phyloP scores from a whole-genome alignment of 2,797 vertebrate species.

The Squalus acanthias region DNA sequence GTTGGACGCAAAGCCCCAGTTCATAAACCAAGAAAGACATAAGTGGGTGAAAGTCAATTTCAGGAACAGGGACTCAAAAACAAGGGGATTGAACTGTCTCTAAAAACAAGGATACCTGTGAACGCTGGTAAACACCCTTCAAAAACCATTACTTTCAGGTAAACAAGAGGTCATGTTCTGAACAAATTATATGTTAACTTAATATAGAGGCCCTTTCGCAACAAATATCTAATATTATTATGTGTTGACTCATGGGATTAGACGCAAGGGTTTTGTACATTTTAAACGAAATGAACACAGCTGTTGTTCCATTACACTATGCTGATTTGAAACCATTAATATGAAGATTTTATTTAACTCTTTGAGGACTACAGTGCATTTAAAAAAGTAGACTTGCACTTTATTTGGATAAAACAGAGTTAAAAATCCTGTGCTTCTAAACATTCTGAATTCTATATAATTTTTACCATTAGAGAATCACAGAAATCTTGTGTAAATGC shows the following conservation, averaged over 20 bases:
- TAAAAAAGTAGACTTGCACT: neutral
- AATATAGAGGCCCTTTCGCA: neutral
- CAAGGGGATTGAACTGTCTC: neutral
- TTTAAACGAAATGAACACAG: conserved; percentile 7
- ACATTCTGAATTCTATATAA: neutral
- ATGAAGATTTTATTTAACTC: neutral
- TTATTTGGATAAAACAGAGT: neutral
- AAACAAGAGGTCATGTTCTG: neutral
- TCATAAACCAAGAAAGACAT: neutral
- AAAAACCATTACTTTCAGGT: neutral
- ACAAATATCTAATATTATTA: neutral
- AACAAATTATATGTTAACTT: neutral
- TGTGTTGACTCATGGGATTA: no score
- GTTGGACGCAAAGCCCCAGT: neutral
- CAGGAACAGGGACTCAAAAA: neutral
- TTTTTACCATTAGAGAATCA: neutral
- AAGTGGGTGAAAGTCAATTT: neutral
- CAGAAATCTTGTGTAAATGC: neutral
- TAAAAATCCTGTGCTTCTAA: neutral
- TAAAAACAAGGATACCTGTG: neutral
- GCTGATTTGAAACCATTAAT: conserved; percentile 23
- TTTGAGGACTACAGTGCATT: no score
- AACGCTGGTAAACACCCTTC: neutral
- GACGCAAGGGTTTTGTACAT: neutral
- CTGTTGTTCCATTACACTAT: conserved; percentile 7